Evolutionary conservation across 2,888 invertebrate species (phyloP).

Genomic region (Dasysyrphus tricinctus): DNA sequence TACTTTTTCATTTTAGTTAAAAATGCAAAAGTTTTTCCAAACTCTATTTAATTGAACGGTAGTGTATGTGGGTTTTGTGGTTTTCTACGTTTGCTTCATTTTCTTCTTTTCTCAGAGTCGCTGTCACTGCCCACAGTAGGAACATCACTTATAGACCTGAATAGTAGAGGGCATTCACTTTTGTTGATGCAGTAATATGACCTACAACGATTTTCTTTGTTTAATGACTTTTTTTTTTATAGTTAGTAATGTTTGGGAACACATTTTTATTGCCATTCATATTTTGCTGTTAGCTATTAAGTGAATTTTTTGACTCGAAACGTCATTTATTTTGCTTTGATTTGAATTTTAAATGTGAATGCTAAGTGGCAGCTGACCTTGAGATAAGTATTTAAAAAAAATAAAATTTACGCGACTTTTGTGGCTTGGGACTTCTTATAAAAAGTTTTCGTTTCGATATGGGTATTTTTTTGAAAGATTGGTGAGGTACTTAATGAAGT

Average conservation of each 20-base stretch:
- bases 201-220: not conserved
- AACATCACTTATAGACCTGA: not conserved
- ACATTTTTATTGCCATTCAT: not conserved
- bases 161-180: slow-evolving; percentile 11
- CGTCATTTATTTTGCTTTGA: not conserved
- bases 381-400: not conserved
- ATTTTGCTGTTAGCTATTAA: not conserved
- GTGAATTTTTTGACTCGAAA: not conserved
- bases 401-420: not conserved
- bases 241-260: not conserved
- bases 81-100: not conserved
- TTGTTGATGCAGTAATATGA: not conserved
- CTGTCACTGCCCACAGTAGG: not conserved
- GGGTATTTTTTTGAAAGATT: too few species aligned
- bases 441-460: too few species aligned
- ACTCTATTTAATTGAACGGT: not conserved
- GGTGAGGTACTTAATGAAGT: too few species aligned
- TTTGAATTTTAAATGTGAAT: not conserved
- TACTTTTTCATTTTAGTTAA: too few species aligned
- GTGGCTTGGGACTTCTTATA: not conserved
- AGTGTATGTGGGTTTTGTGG: slow-evolving; percentile 8
- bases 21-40: not conserved
- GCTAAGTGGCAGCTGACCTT: not conserved
- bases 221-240: not conserved
- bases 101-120: not conserved